Conservation (phyloP, 92 coral and sea anemone species). For the Desmophyllum pertusum region DNA sequence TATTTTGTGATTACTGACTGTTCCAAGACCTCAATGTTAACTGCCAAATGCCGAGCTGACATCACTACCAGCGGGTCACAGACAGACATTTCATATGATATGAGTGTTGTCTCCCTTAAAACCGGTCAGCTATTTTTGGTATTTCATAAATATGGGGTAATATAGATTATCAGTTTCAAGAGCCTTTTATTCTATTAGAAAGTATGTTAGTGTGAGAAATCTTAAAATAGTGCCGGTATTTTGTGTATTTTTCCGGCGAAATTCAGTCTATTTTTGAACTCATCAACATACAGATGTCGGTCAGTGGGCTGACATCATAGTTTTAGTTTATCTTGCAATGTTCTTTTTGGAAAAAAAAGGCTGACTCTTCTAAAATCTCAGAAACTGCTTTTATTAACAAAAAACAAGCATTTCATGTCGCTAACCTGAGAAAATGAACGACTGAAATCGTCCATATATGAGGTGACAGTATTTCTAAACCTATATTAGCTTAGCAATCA, state of each 20-base stretch:
- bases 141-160: not conserved
- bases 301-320: no score
- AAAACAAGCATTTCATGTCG: not conserved
- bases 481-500: not conserved
- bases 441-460: not conserved
- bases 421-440: not conserved
- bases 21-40: not conserved
- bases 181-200: constrained; percentile 2
- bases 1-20: no score
- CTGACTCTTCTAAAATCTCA: not conserved
- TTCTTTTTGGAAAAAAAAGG: not conserved
- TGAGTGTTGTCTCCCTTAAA: not conserved
- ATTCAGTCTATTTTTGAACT: not conserved
- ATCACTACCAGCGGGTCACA: not conserved
- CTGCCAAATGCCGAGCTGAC: not conserved
- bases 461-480: not conserved
- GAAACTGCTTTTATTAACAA: not conserved
- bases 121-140: constrained; percentile 12
- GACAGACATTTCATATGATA: not conserved
- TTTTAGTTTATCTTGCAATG: not conserved
- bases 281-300: not conserved
- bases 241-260: not conserved
- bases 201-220: not conserved
- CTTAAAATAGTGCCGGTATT: not conserved
- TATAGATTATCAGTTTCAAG: not conserved